Conservation (phyloP, 2,797 vertebrate species). For the Echiichthys vipera region DNA sequence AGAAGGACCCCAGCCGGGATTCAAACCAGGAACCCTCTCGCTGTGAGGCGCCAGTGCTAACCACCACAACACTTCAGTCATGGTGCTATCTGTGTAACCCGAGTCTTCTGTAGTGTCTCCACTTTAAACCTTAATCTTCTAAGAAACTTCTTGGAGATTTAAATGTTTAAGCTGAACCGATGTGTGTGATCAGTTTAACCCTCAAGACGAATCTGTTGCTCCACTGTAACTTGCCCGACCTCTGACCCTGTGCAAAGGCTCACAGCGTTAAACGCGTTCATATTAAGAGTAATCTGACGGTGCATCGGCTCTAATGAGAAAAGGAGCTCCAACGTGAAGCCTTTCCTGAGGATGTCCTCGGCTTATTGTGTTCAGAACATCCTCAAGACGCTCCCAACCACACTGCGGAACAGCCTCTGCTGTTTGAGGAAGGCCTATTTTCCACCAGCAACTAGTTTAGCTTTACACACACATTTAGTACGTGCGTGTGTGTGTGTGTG, state of each 20-base stretch:
- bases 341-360: constrained; percentile 67
- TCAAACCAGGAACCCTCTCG: too few relatives aligned
- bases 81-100: too few relatives aligned
- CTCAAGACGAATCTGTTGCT: constrained; percentile 17
- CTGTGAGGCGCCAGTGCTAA: too few relatives aligned
- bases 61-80: too few relatives aligned
- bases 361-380: constrained; percentile 43
- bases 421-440: constrained; percentile 61
- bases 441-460: constrained; percentile 46
- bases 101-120: too few relatives aligned
- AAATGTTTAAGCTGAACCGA: not conserved
- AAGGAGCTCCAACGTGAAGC: constrained; percentile 35
- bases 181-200: constrained; percentile 3
- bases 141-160: not conserved
- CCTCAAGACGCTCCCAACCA: constrained; percentile 33
- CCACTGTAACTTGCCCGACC: constrained; percentile 1
- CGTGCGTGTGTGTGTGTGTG: not conserved
- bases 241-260: constrained; percentile 27
- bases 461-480: too few relatives aligned
- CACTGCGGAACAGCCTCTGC: constrained; percentile 45
- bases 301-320: constrained; percentile 25
- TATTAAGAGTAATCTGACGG: constrained; percentile 8
- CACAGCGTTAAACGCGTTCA: constrained; percentile 16
- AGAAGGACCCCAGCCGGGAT: too few relatives aligned
- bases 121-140: too few relatives aligned